Conservation (phyloP, 2,797 vertebrate genomes). For the Hypotaenidia philippensis region DNA sequence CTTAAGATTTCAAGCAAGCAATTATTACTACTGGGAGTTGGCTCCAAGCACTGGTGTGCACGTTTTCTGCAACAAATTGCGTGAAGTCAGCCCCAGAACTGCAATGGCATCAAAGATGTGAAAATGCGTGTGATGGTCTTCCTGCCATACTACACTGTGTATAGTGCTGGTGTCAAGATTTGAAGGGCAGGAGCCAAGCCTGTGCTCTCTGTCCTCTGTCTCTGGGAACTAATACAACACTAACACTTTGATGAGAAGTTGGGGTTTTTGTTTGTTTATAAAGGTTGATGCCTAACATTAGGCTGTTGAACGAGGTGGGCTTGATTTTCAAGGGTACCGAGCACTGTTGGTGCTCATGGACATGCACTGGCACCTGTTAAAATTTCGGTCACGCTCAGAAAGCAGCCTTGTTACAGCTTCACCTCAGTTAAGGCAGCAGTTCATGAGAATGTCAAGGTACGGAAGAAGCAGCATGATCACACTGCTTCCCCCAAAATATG, state of each 20-base stretch:
- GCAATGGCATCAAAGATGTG: neutral
- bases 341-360: rapidly evolving
- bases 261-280: neutral
- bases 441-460: neutral
- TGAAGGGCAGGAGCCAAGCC: neutral
- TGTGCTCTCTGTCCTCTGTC: neutral
- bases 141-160: neutral
- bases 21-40: neutral
- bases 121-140: rapidly evolving
- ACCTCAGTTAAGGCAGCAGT: neutral
- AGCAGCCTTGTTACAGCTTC: neutral
- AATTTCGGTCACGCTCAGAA: neutral
- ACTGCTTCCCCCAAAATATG: neutral
- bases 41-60: neutral
- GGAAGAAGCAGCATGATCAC: neutral
- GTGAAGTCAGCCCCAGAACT: neutral
- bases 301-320: neutral
- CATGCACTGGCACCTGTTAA: neutral
- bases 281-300: neutral
- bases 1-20: neutral
- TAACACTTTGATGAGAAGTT: neutral
- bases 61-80: neutral
- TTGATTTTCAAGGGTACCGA: neutral
- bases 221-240: neutral
- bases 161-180: neutral